Conservation (phyloP, 2,113 vertebrate species). For the Riparia riparia region DNA sequence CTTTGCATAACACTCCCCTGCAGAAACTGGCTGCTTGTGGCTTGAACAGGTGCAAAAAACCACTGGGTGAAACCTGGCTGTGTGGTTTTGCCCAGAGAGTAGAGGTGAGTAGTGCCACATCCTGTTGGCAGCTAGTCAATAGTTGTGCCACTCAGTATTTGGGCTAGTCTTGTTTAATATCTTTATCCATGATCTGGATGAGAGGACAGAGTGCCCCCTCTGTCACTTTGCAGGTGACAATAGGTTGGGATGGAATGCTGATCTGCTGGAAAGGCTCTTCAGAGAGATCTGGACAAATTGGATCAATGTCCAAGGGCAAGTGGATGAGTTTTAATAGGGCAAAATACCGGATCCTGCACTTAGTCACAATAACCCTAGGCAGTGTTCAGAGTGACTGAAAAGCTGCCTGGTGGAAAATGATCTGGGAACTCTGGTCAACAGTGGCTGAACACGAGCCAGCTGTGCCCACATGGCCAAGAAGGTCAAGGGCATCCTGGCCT, state of each 20-base stretch:
- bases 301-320: fast-evolving
- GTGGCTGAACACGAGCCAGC: background rate
- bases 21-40: background rate
- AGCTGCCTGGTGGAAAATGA: background rate
- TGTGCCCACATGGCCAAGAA: background rate
- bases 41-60: background rate
- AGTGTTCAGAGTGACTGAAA: background rate
- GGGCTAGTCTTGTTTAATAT: background rate
- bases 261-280: background rate
- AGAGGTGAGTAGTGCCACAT: background rate
- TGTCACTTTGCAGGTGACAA: no score
- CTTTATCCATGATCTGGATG: background rate
- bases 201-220: fast-evolving
- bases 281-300: background rate
- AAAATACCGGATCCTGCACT: background rate
- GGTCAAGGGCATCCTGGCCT: background rate
- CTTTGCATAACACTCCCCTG: background rate
- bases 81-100: background rate
- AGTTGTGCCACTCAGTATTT: background rate
- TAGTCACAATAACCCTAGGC: background rate
- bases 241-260: fast-evolving
- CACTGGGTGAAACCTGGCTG: background rate
- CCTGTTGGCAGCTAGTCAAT: fast-evolving
- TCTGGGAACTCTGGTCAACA: fast-evolving
- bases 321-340: background rate